Conservation (phyloP, 2,888 invertebrate genomes). For the Amphipyra berbera region DNA sequence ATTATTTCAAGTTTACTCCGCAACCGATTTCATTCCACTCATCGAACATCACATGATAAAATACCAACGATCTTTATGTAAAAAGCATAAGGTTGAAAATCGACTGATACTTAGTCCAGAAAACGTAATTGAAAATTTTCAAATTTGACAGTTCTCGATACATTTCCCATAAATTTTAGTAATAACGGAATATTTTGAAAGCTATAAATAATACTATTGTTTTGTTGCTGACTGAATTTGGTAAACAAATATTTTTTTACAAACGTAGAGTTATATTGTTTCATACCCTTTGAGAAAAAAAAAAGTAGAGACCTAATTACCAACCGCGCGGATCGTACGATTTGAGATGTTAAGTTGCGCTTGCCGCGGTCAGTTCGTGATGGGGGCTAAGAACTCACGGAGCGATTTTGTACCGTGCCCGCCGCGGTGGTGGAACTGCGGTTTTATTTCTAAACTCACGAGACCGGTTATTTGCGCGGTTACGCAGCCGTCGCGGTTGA, state of each 20-base stretch:
- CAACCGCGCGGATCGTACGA: no score
- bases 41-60: constrained; percentile 1
- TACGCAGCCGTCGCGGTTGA: no score
- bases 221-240: constrained; percentile 8
- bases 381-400: no score
- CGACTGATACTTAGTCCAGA: neutral
- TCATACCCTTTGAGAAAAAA: no score
- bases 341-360: no score
- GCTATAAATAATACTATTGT: constrained; percentile 58
- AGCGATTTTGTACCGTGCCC: no score
- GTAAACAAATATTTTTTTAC: constrained; percentile 9
- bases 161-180: constrained; percentile 63
- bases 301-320: no score
- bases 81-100: constrained; percentile 13
- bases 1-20: constrained; percentile 75
- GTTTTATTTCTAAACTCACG: no score
- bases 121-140: constrained; percentile 14
- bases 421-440: no score
- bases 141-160: constrained; percentile 68
- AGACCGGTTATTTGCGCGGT: no score
- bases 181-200: constrained; percentile 60
- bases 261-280: no score
- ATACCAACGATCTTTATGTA: neutral
- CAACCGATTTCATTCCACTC: constrained; percentile 58
- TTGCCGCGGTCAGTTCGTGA: no score